Percentiles rank a stretch among this genome's conserved stretches.
Evolutionary conservation across 30 jellyfish, hydroid and myxozoan genomes (phyloP).

Genomic region (Hydractinia echinata): DNA sequence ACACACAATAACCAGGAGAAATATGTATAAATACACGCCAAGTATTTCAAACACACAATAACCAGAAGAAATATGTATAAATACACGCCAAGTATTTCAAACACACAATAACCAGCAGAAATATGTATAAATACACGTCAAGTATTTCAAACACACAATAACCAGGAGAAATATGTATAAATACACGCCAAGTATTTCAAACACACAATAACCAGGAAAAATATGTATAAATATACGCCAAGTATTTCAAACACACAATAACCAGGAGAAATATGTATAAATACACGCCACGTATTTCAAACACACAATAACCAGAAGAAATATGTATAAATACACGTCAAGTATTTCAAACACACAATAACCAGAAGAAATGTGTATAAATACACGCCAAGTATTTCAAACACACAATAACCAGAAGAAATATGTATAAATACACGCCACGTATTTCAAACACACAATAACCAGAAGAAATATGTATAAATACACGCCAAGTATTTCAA

Average conservation of each 20-base stretch:
- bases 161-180: neutral
- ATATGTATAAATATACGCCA: neutral
- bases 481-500: neutral
- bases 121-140: neutral
- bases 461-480: neutral
- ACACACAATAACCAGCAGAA: neutral
- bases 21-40: neutral
- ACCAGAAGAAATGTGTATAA: neutral
- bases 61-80: neutral
- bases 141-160: neutral
- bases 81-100: neutral
- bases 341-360: neutral
- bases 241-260: neutral
- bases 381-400: neutral
- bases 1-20: neutral
- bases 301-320: neutral
- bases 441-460: neutral
- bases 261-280: neutral
- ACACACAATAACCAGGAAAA: neutral
- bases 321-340: neutral
- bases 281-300: neutral
- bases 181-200: neutral
- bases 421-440: neutral
- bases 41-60: neutral
- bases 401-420: neutral